Evolutionary conservation across 2,797 vertebrate genomes (phyloP).

Genomic region (Clarias laeviceps): DNA sequence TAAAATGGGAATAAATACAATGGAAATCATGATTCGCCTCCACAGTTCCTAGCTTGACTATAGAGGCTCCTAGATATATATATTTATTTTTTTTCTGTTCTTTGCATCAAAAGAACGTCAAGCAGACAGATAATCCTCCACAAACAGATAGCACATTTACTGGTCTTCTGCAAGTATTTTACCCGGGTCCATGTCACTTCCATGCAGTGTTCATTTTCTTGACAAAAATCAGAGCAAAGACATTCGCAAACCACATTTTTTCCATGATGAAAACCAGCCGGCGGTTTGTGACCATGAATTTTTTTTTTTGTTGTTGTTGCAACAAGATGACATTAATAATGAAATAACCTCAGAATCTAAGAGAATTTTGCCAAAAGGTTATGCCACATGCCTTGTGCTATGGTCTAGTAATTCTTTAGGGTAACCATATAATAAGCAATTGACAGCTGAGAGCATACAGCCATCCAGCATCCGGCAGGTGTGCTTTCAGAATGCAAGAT

Average conservation of each 20-base stretch:
- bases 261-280: not conserved
- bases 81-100: not conserved
- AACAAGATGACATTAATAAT: not conserved
- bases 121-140: not conserved
- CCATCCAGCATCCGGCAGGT: not conserved
- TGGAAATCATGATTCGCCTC: too few species aligned
- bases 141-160: not conserved
- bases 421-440: not conserved
- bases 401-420: not conserved
- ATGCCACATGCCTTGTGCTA: not conserved
- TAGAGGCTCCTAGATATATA: too few species aligned
- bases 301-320: not conserved
- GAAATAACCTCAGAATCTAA: not conserved
- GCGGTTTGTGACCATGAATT: not conserved
- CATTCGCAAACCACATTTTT: not conserved
- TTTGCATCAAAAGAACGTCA: not conserved
- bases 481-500: not conserved
- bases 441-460: not conserved
- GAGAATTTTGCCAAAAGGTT: not conserved
- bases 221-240: conserved; percentile 2
- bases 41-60: too few species aligned
- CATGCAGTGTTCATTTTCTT: not conserved
- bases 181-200: not conserved
- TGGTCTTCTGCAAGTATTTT: not conserved
- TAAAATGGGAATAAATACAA: too few species aligned